phyloP scores from a whole-genome alignment of 2,113 vertebrate genomes.

The Mormyrus iriodes region DNA sequence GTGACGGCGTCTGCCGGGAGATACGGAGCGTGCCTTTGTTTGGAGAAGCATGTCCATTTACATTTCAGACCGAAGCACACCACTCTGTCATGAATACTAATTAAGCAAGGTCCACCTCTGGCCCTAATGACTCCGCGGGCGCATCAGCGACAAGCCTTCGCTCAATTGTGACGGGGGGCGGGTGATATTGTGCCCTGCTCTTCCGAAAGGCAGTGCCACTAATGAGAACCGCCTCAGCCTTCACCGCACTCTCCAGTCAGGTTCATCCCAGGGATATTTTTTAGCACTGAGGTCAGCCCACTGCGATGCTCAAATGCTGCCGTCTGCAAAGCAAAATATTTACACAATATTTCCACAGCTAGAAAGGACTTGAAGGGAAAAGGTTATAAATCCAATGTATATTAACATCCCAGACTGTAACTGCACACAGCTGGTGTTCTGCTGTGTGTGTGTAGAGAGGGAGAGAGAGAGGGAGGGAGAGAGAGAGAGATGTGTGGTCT shows the following conservation, averaged over 20 bases:
- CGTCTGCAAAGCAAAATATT: background rate
- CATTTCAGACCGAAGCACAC: background rate
- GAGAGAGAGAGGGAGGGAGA: background rate
- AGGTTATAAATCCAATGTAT: background rate
- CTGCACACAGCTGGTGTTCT: background rate
- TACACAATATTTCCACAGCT: background rate
- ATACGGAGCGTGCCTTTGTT: background rate
- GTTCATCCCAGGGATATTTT: background rate
- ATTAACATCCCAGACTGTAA: background rate
- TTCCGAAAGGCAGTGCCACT: background rate
- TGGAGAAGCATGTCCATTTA: background rate
- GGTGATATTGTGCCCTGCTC: background rate
- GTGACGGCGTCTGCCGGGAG: background rate
- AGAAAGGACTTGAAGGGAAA: background rate
- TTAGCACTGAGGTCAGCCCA: background rate
- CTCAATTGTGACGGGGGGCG: background rate
- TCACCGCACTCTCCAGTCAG: background rate
- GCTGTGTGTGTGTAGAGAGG: background rate
- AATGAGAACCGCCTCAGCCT: background rate
- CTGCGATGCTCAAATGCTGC: background rate
- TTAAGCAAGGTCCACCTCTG: background rate
- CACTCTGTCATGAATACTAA: background rate
- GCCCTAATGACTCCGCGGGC: background rate
- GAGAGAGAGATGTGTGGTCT: background rate
- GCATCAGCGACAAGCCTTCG: background rate